Evolutionary conservation across 2,113 vertebrate species (phyloP), one percentile per base, ranked within the genome.

Genomic region (Perca fluviatilis): DNA sequence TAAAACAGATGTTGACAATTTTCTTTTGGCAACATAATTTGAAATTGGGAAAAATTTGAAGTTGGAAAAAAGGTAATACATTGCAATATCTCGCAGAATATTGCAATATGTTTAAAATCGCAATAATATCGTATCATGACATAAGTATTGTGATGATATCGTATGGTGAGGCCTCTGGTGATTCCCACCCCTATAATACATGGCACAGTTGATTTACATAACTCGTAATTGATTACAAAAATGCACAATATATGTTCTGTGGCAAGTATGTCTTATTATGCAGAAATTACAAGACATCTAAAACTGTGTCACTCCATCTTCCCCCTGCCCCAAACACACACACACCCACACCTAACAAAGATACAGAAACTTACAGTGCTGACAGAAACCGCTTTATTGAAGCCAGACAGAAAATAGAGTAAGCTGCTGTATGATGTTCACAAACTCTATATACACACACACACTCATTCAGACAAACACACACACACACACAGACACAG

Each of bases 331-430:
- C 30, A 15, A 53, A 21, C 49, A 57, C 33, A 72, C 36, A 21
- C 11, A 46, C 23, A n/a, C 2, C 27, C 21, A 30, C 30, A 30
- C 30, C 18, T 6, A 23, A 82, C 23, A 76, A 67, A 68, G 36
- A 77, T 58, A 63, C 12, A 60, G 16, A 51, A 56, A 68, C 33
- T 0, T 6, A 33, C 36, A 18, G 50, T 60, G 53, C 43, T 65
- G 53, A 86, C 36, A 50, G 67, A 63, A 66, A 65, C 62, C 49
- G 79, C 58, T 90, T 87, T 87, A 86, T 83, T 90, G 57, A 70
- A 80, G 82, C 61, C 57, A 27, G 72, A 79, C 64, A 77, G 68
- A 85, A 76, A 83, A 72, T 25, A 64, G 36, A 46, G 75, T 50
- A 49, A 84, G 78, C 74, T 79, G 87, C 71, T 72, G 53, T 30